A percentile compares a stretch with the other conserved stretches of the same genome.
Evolutionary conservation across 2,113 vertebrate species (phyloP).

Genomic region (Ornithorhynchus anatinus): DNA sequence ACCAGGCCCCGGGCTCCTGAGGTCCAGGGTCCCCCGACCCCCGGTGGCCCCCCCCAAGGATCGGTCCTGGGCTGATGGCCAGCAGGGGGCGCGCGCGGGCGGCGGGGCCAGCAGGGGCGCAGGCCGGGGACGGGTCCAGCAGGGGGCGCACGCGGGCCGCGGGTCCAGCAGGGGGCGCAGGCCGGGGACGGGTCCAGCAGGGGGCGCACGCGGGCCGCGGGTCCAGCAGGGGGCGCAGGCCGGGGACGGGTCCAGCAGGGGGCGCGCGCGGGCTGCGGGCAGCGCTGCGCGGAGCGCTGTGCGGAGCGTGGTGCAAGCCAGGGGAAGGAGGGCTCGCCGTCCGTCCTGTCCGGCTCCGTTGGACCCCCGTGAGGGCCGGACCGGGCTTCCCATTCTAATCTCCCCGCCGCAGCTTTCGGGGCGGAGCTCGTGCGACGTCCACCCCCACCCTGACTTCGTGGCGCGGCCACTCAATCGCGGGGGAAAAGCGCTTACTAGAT

Average conservation of each 20-base stretch:
- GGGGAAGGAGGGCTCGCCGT: no score
- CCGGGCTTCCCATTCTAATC: no score
- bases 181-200: not conserved
- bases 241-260: no score
- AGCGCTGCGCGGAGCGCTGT: not conserved
- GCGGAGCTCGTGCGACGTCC: no score
- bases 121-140: not conserved
- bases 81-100: not conserved
- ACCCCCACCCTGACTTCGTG: no score
- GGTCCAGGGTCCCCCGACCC: not conserved
- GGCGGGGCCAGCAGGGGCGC: not conserved
- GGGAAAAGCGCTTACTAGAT: no score
- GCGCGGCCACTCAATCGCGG: no score
- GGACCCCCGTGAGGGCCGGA: no score
- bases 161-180: not conserved
- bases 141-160: not conserved
- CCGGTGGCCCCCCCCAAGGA: not conserved
- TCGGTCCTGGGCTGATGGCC: not conserved
- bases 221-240: not conserved
- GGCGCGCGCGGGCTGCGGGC: slow-evolving; percentile 10
- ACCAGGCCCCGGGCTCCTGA: not conserved
- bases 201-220: not conserved
- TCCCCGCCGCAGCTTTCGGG: no score
- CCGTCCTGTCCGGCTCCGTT: no score
- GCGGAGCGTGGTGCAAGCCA: no score